phyloP scores from a whole-genome alignment of 2,888 invertebrate species.

The Orthosia gracilis region DNA sequence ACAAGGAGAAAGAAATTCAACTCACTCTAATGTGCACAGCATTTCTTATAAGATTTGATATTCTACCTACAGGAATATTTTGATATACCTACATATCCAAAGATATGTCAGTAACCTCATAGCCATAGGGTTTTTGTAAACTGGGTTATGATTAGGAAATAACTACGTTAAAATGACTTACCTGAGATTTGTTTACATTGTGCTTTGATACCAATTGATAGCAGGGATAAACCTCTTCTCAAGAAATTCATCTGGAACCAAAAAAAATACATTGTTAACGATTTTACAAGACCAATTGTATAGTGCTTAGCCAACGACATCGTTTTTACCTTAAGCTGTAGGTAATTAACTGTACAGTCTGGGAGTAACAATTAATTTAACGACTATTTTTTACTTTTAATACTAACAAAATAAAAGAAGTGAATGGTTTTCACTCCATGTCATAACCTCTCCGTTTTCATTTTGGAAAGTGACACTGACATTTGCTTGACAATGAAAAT shows the following conservation, averaged over 20 bases:
- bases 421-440: conserved; percentile 47
- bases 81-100: background rate
- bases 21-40: no score
- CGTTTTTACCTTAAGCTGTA: conserved; percentile 45
- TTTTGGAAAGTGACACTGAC: conserved; percentile 54
- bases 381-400: conserved; percentile 19
- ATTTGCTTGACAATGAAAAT: conserved; percentile 46
- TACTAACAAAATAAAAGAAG: conserved; percentile 29
- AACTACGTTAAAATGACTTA: conserved; percentile 57
- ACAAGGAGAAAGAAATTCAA: no score
- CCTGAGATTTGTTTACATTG: conserved; percentile 80
- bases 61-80: background rate
- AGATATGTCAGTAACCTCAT: background rate
- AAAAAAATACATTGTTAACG: conserved; percentile 3
- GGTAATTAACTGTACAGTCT: background rate
- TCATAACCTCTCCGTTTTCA: conserved; percentile 63
- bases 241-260: conserved; percentile 87
- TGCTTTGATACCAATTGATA: conserved; percentile 79
- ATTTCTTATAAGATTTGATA: background rate
- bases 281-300: no score
- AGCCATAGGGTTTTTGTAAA: background rate
- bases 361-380: conserved; percentile 46
- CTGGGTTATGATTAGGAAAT: background rate
- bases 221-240: conserved; percentile 81
- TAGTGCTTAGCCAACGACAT: background rate